A percentile compares a stretch with the other conserved stretches of the same genome.
phyloP scores from a whole-genome alignment of 2,113 vertebrate species.

The Brachyhypopomus occidentalis region DNA sequence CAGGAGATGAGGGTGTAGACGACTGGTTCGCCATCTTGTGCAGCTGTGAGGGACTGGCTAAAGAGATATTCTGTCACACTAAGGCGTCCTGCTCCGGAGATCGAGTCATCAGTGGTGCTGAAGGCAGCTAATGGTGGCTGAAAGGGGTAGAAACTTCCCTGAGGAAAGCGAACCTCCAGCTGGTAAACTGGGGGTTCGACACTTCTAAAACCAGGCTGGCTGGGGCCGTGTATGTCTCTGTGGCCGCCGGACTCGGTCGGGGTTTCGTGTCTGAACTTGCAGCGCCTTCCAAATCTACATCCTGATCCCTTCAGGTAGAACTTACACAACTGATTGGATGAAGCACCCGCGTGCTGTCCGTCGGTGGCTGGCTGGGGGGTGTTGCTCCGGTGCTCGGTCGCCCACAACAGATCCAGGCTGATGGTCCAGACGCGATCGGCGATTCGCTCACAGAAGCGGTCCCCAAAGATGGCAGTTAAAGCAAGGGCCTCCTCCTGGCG shows the following conservation, averaged over 20 bases:
- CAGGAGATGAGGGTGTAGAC: constrained; percentile 86
- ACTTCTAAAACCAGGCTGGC: constrained; percentile 75
- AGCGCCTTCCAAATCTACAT: constrained; percentile 88
- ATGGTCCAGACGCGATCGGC: constrained; percentile 88
- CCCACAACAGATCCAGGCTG: constrained; percentile 77
- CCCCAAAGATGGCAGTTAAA: constrained; percentile 89
- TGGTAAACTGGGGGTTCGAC: constrained; percentile 81
- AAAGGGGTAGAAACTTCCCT: constrained; percentile 87
- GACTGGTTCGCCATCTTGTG: constrained; percentile 81
- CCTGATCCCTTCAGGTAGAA: constrained; percentile 84
- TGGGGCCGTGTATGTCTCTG: constrained; percentile 58
- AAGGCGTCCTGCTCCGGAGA: constrained; percentile 83
- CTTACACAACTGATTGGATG: constrained; percentile 75
- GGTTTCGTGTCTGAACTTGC: constrained; percentile 86
- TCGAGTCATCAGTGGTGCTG: constrained; percentile 84
- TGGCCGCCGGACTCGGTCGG: constrained; percentile 63
- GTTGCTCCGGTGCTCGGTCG: constrained; percentile 61
- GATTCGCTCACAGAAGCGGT: constrained; percentile 91
- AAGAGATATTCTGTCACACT: constrained; percentile 87
- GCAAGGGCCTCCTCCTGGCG: constrained; percentile 89
- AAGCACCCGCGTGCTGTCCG: constrained; percentile 39
- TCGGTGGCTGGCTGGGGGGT: constrained; percentile 26
- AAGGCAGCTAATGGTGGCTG: constrained; percentile 91
- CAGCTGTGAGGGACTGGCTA: constrained; percentile 80
- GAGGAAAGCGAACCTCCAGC: constrained; percentile 90